Evolutionary conservation across 2,888 invertebrate genomes (phyloP).

Genomic region (Lasius fuliginosus): DNA sequence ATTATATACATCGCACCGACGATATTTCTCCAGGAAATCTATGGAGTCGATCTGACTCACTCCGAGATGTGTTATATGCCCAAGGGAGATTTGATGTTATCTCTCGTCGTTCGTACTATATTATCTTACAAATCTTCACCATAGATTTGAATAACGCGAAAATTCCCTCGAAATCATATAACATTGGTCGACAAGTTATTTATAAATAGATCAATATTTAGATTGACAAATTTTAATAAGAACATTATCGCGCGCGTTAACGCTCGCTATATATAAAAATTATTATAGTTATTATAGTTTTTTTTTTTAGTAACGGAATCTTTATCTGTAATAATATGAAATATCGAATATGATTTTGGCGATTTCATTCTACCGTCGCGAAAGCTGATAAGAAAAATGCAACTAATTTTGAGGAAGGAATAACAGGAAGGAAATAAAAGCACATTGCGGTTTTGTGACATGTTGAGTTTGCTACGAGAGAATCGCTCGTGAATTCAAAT

Average conservation of each 20-base stretch:
- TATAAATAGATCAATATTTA: neutral
- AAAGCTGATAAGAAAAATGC: slow-evolving; percentile 1
- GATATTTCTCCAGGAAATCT: slow-evolving; percentile 42
- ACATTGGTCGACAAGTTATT: neutral
- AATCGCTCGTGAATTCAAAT: slow-evolving; percentile 55
- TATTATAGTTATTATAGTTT: neutral
- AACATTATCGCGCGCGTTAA: neutral
- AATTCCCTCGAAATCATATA: neutral
- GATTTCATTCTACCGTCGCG: slow-evolving; percentile 21
- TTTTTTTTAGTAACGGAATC: neutral
- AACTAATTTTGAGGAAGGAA: slow-evolving; percentile 50
- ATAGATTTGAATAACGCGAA: neutral
- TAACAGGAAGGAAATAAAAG: slow-evolving; percentile 30
- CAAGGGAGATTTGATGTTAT: slow-evolving; percentile 18
- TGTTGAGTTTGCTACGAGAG: slow-evolving; percentile 39
- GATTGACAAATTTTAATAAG: slow-evolving; percentile 1
- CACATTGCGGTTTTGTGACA: neutral
- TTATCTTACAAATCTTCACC: slow-evolving; percentile 15
- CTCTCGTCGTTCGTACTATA: slow-evolving; percentile 11
- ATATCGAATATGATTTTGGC: neutral
- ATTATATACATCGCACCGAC: slow-evolving; percentile 25
- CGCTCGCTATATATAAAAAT: neutral
- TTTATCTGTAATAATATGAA: slow-evolving; percentile 22
- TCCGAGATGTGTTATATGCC: slow-evolving; percentile 24
- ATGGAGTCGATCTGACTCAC: slow-evolving; percentile 28